Conservation (phyloP, 2,888 invertebrate genomes). For the Papilio elwesi region DNA sequence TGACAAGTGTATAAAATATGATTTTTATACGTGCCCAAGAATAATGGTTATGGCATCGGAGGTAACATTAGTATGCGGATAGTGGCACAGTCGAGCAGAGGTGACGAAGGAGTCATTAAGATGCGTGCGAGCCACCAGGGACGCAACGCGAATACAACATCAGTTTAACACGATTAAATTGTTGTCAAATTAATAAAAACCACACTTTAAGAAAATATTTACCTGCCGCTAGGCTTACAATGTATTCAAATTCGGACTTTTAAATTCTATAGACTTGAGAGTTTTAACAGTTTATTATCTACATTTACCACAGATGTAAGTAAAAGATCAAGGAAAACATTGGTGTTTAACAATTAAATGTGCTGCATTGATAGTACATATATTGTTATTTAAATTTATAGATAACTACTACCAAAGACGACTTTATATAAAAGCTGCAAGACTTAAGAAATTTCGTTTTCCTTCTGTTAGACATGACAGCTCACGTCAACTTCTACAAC, state of each 20-base stretch:
- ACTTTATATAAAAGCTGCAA: too few species aligned
- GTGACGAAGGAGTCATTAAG: constrained; percentile 75
- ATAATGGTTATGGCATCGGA: constrained; percentile 38
- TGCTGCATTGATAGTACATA: not conserved
- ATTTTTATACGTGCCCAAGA: constrained; percentile 44
- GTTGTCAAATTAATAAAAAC: constrained; percentile 63
- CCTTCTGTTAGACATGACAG: too few species aligned
- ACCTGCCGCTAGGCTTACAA: constrained; percentile 40
- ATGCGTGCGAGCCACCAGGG: constrained; percentile 62
- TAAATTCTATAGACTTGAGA: constrained; percentile 25
- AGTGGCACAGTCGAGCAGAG: constrained; percentile 62
- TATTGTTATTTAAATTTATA: not conserved
- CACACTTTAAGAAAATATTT: constrained; percentile 45
- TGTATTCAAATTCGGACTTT: constrained; percentile 38
- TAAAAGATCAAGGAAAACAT: constrained; percentile 1
- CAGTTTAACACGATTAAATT: constrained; percentile 55
- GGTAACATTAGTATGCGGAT: constrained; percentile 76
- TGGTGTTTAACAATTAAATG: not conserved
- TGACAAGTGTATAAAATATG: constrained; percentile 45
- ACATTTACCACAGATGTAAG: constrained; percentile 25
- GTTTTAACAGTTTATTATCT: constrained; percentile 31
- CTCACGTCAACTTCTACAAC: too few species aligned
- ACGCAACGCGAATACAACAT: constrained; percentile 63
- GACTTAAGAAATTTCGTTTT: too few species aligned
- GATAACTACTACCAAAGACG: not conserved